Evolutionary conservation across 2,888 invertebrate species (phyloP).

Genomic region (Apantesis nais): DNA sequence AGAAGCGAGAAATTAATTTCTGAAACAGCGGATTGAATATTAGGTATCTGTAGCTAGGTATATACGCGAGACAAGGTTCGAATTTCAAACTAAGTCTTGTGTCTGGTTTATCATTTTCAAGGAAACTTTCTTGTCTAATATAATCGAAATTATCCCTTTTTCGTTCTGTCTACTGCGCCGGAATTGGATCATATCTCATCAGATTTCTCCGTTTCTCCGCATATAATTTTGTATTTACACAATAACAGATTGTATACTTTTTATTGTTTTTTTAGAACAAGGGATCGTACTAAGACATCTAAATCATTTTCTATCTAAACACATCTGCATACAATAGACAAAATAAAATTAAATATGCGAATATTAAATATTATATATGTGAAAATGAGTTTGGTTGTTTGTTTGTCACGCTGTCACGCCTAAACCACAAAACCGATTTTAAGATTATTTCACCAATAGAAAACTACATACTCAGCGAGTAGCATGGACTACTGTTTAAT

Average conservation of each 20-base stretch:
- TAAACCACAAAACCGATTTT: too few relatives aligned
- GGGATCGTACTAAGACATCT: background rate
- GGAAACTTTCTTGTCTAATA: background rate
- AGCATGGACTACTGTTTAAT: too few relatives aligned
- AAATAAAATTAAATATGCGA: too few relatives aligned
- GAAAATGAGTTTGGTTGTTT: too few relatives aligned
- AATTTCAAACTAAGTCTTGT: background rate
- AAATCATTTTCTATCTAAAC: background rate
- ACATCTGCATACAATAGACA: background rate
- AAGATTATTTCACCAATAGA: too few relatives aligned
- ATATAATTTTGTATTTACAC: background rate
- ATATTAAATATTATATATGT: too few relatives aligned
- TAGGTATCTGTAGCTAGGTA: background rate
- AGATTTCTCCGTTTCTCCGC: background rate
- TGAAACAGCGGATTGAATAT: slow-evolving; percentile 5
- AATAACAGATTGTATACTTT: background rate
- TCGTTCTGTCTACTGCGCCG: background rate
- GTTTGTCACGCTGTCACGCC: too few relatives aligned
- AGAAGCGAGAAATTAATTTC: slow-evolving; percentile 7
- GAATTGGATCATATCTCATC: too few relatives aligned
- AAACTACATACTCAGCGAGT: too few relatives aligned
- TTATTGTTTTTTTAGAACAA: background rate
- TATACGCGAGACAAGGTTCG: background rate
- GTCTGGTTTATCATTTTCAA: background rate
- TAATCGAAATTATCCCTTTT: background rate